phyloP scores from a whole-genome alignment of 2,113 vertebrate species.

The Sander vitreus region DNA sequence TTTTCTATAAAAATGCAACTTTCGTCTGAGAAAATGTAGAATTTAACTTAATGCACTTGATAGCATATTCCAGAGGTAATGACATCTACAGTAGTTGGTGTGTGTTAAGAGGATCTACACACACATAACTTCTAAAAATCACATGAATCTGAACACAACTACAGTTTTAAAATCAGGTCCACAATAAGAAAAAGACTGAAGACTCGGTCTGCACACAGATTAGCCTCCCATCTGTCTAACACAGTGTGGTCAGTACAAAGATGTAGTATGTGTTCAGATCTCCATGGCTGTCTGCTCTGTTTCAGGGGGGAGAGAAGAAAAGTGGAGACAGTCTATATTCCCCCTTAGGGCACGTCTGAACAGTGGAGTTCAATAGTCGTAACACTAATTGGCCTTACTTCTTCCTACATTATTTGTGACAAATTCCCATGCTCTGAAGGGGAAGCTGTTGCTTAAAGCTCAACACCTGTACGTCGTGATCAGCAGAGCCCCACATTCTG shows the following conservation, averaged over 20 bases:
- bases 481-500: neutral
- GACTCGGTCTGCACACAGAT: constrained; percentile 13
- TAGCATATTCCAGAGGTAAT: neutral
- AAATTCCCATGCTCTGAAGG: constrained; percentile 35
- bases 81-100: neutral
- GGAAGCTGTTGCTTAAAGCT: constrained; percentile 69
- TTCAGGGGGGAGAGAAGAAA: constrained; percentile 31
- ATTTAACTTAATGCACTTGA: neutral
- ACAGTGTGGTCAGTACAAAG: constrained; percentile 15
- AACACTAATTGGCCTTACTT: constrained; percentile 51
- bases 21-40: neutral
- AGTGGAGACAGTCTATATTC: constrained; percentile 34
- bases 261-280: constrained; percentile 21
- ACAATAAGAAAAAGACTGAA: constrained; percentile 6
- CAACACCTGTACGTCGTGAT: constrained; percentile 29
- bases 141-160: neutral
- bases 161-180: neutral
- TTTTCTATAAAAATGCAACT: neutral
- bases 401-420: constrained; percentile 30
- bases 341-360: constrained; percentile 46
- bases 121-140: neutral
- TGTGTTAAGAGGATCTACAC: neutral
- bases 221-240: constrained; percentile 12
- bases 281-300: constrained; percentile 41
- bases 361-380: constrained; percentile 30